Percentiles rank a stretch among this genome's conserved stretches.
Evolutionary conservation across 2,888 invertebrate genomes (phyloP).

Genomic region (Amphipyra tragopoginis): DNA sequence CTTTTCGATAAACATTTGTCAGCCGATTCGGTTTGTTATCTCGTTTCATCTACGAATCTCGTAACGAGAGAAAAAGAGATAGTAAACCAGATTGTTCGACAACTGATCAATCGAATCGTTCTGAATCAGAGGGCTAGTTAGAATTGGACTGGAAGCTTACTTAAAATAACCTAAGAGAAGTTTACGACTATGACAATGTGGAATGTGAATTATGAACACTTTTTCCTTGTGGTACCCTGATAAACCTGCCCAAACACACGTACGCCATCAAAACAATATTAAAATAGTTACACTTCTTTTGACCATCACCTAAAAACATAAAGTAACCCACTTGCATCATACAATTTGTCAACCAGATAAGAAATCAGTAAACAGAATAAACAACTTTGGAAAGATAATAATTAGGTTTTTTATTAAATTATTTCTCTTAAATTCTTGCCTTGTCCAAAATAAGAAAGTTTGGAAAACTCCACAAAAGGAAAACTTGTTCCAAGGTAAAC

Average conservation of each 20-base stretch:
- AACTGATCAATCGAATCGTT: too few relatives aligned
- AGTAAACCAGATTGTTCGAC: too few relatives aligned
- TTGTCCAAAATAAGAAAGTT: constrained; percentile 19
- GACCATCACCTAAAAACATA: constrained; percentile 36
- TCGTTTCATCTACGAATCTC: too few relatives aligned
- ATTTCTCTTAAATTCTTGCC: background rate
- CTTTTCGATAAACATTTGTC: too few relatives aligned
- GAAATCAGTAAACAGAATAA: constrained; percentile 27
- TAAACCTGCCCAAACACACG: constrained; percentile 20
- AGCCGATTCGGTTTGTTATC: too few relatives aligned
- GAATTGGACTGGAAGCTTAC: background rate
- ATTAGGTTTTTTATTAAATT: constrained; percentile 3
- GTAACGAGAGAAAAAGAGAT: too few relatives aligned
- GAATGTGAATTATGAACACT: background rate
- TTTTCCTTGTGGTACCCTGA: constrained; percentile 21
- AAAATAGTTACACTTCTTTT: constrained; percentile 30
- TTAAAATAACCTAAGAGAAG: background rate
- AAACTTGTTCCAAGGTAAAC: constrained; percentile 36
- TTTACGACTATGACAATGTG: background rate
- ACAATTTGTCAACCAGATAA: constrained; percentile 41
- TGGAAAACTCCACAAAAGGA: constrained; percentile 21
- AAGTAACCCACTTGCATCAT: constrained; percentile 41
- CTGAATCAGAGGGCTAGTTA: too few relatives aligned
- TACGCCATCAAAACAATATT: constrained; percentile 20
- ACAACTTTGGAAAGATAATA: constrained; percentile 26